Percentiles rank a stretch among this genome's conserved stretches.
These are phyloP conservation scores for Sandelia bainsii DNA, from an alignment of 2,797 vertebrate species.

Conservation along the genomic window DNA sequence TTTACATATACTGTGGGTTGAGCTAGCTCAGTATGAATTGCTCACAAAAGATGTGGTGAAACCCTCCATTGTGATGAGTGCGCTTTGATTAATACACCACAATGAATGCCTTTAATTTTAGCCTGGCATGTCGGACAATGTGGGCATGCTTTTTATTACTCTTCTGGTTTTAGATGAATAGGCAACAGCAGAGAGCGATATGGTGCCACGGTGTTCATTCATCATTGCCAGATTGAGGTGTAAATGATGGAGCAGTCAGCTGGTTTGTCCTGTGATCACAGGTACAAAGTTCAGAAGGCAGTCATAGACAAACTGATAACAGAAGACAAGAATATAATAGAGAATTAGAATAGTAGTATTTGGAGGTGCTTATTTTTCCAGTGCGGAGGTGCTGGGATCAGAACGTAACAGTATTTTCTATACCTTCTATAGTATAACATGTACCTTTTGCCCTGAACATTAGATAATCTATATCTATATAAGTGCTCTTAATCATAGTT, in stretches of 20 bases:
- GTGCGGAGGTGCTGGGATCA: constrained; percentile 36
- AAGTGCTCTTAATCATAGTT: constrained; percentile 65
- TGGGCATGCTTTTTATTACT: constrained; percentile 70
- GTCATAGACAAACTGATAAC: constrained; percentile 32
- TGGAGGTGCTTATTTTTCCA: constrained; percentile 18
- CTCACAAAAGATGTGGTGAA: constrained; percentile 60
- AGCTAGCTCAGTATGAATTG: constrained; percentile 35
- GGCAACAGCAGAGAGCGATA: constrained; percentile 58
- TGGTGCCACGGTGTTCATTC: constrained; percentile 59
- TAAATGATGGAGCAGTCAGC: constrained; percentile 57
- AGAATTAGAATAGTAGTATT: constrained; percentile 10
- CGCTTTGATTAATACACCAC: constrained; percentile 74
- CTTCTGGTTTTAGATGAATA: constrained; percentile 73
- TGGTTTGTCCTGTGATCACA: constrained; percentile 65
- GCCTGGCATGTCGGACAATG: constrained; percentile 59
- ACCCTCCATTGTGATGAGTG: constrained; percentile 48
- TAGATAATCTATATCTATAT: constrained; percentile 50
- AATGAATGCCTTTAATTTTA: constrained; percentile 78
- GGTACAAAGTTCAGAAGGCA: constrained; percentile 44
- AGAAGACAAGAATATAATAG: constrained; percentile 19
- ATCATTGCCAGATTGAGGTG: constrained; percentile 66
- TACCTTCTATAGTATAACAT: neutral
- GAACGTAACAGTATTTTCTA: constrained; percentile 36
- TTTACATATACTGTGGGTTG: constrained; percentile 1
- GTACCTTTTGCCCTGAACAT: constrained; percentile 50